Percentiles rank a stretch among this genome's conserved stretches.
Conservation (phyloP, 2,888 invertebrate species). For the Hipparchia sbordonii region DNA sequence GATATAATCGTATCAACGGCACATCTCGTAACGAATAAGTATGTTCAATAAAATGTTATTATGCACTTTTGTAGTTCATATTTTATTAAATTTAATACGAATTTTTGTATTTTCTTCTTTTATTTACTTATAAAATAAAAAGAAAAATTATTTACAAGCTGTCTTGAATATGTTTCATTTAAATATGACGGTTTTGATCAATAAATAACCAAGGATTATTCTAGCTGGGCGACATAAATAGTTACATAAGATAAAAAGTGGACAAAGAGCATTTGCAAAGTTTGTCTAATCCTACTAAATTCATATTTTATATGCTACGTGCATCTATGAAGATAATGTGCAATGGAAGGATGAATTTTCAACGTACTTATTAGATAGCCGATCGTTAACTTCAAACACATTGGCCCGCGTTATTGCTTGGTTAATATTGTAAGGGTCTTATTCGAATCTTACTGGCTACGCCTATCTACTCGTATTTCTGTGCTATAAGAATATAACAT, state of each 20-base stretch:
- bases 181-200: not conserved
- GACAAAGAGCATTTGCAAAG: too few species aligned
- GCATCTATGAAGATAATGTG: too few species aligned
- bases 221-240: conserved; percentile 1
- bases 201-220: not conserved
- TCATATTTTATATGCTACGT: too few species aligned
- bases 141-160: too few species aligned
- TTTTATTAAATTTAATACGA: conserved; percentile 31
- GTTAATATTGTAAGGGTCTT: not conserved
- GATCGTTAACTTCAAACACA: not conserved
- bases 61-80: conserved; percentile 30
- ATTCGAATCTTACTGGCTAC: too few species aligned
- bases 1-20: conserved; percentile 23
- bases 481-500: too few species aligned
- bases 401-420: not conserved
- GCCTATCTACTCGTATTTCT: too few species aligned
- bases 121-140: not conserved
- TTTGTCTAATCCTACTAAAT: too few species aligned
- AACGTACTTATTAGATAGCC: not conserved
- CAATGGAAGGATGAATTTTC: too few species aligned
- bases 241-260: too few species aligned
- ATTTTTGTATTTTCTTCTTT: conserved; percentile 12
- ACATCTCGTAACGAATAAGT: conserved; percentile 28
- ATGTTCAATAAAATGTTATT: conserved; percentile 23
- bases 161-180: not conserved